Evolutionary conservation across 2,113 vertebrate species (phyloP), one percentile per base, ranked within the genome.

Genomic region (Actenoides lindsayi): DNA sequence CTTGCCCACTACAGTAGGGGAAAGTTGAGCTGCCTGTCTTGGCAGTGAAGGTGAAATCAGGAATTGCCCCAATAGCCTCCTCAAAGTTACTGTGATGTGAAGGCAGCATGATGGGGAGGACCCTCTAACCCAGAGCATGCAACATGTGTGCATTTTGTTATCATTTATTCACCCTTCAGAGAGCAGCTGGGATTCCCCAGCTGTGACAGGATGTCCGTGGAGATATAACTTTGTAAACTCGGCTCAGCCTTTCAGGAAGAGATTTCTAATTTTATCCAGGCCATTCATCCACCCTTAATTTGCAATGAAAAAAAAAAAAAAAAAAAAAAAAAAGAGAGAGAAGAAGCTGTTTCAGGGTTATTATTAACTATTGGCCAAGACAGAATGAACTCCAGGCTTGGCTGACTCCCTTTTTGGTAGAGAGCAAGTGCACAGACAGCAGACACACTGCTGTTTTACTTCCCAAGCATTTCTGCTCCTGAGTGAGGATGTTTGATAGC

Each of bases 311-410:
- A 54, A 35, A 30, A 21, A 8, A 60, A 57, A 39, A 64, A 41
- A 11, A 60, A 60, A 16, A 50, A 39, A 9, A 74, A 59, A 35
- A 18, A 30, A 8, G 53, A 44, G 8, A 63, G 50, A 35, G 9
- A 20, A 8, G 46, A 83, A 92, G 74, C 80, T 91, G 51, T 91
- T 91, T 60, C 68, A 90, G 90, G 53, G 86, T 95, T 95, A 87
- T 96, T 92, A 95, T 93, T 95, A 94, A 92, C 93, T 93, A 82
- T 87, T 92, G 90, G 94, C 94, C 73, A 93, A 95, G 89, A 87
- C 0, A 93, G 86, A 97, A 95, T 81, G 92, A 95, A 93, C 86
- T 92, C 89, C 69, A 91, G 94, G 80, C 95, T 95, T 96, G 94
- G 88, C 95, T 78, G 85, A 65, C 39, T 87, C 91, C 27, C 70